Percentiles rank a stretch among this genome's conserved stretches.
Evolutionary conservation across 2,113 vertebrate species (phyloP).

Genomic region (Ammospiza caudacuta): DNA sequence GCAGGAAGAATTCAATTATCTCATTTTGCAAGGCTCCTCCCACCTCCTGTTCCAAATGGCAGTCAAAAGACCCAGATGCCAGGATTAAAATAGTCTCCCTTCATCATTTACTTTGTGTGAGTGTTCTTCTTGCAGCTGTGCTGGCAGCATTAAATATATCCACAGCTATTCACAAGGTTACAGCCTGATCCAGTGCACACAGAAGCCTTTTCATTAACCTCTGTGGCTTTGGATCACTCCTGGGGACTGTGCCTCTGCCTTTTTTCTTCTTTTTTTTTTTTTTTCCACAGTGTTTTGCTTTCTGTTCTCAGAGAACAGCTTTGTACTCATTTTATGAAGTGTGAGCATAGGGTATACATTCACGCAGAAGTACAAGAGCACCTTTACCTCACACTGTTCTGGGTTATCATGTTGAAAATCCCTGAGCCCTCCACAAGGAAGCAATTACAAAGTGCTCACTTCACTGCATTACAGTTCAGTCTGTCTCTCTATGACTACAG

Average conservation of each 20-base stretch:
- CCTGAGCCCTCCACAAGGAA: background rate
- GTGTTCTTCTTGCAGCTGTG: constrained; percentile 53
- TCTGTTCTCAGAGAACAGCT: background rate
- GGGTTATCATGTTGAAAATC: background rate
- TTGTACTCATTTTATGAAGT: background rate
- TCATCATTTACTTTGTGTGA: constrained; percentile 32
- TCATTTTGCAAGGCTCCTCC: constrained; percentile 25
- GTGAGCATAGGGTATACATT: background rate
- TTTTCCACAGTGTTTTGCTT: background rate
- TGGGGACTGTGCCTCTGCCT: background rate
- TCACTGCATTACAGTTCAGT: background rate
- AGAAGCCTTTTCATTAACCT: constrained; percentile 42
- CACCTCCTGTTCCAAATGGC: background rate
- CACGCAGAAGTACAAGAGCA: background rate
- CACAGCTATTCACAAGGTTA: constrained; percentile 1
- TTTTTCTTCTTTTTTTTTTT: background rate
- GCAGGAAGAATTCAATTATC: constrained; percentile 7
- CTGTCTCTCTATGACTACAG: background rate
- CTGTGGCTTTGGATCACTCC: background rate
- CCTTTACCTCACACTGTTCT: background rate
- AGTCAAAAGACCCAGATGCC: constrained; percentile 50
- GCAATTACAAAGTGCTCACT: background rate
- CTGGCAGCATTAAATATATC: constrained; percentile 33
- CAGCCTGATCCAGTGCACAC: background rate
- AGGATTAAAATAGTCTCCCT: constrained; percentile 42